These are phyloP conservation scores for Gambusia affinis DNA, from an alignment of 2,113 vertebrate species.

Conservation along the genomic window DNA sequence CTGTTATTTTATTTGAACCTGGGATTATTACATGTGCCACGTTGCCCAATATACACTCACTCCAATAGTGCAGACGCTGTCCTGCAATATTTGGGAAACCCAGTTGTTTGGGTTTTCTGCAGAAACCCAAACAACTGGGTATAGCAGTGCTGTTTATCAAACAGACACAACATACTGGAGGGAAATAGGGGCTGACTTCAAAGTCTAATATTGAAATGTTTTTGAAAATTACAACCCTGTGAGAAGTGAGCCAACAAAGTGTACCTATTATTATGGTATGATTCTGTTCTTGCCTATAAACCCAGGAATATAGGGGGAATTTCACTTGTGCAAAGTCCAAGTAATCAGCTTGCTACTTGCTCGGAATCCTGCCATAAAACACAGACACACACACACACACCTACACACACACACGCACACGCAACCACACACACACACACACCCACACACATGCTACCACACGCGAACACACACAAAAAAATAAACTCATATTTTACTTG, in stretches of 20 bases:
- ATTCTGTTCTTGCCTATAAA: constrained; percentile 1
- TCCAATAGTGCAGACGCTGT: neutral
- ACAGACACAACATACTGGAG: neutral
- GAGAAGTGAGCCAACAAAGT: constrained; percentile 3
- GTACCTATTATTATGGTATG: constrained; percentile 10
- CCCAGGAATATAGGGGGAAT: constrained; percentile 1
- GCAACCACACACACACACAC: too few species aligned
- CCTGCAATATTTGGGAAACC: neutral
- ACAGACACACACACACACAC: too few species aligned
- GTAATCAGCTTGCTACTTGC: neutral
- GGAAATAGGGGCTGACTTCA: constrained; percentile 5
- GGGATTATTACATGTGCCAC: too few species aligned
- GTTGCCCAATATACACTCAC: neutral
- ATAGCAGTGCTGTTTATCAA: constrained; percentile 11
- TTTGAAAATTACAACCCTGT: constrained; percentile 9
- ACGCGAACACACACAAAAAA: neutral
- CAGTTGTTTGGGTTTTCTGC: neutral
- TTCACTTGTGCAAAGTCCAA: constrained; percentile 18
- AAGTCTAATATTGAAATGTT: neutral
- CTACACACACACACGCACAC: too few species aligned
- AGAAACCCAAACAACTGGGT: constrained; percentile 7
- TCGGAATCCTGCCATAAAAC: constrained; percentile 7
- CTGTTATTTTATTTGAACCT: too few species aligned
- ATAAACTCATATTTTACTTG: neutral
- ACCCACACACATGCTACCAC: too few species aligned